Evolutionary conservation across 2,113 vertebrate genomes (phyloP), one percentile per base, ranked within the genome.

Genomic region (Conger conger): DNA sequence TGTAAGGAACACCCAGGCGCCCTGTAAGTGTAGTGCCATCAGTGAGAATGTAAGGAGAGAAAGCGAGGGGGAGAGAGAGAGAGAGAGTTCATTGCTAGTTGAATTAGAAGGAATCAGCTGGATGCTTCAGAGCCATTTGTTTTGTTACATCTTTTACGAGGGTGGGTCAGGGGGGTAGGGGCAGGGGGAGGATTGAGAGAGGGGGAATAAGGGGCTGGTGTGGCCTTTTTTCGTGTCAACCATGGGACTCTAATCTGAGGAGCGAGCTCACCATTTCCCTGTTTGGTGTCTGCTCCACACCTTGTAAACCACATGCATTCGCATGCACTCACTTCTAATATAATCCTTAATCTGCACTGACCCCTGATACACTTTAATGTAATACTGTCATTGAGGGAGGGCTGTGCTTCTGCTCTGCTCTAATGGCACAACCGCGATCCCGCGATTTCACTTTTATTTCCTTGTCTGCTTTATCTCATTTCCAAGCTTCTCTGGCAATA

Each of bases 271-370:
- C 54, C 45, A 30, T 36, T 42, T 27, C 11, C 23, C 53, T 27
- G 18, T 6, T 68, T 53, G 36, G 36, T 37, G n/a, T 36, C 79
- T n/a, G 27, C 45, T 53, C 54, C 79, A 38, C 35, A 27, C n/a
- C 42, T 36, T 73, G 42, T 89, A 87, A 87, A 57, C 83, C 85
- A 84, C 83, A 86, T 84, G 85, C 35, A 82, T 86, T 84, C 36
- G 60, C 60, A 83, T 82, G 85, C 82, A 86, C 84, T 89, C 86
- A 87, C 90, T 88, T 87, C 85, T 81, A 84, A 80, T 84, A 83
- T 89, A 88, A 90, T 90, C 87, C 83, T 81, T 90, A 89, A 90
- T 91, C 87, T 82, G 68, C 17, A 23, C 53, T 68, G 76, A 79
- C 77, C 86, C 63, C 79, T 87, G 85, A 81, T 91, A 88, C 86